Conservation (phyloP, 92 coral and sea anemone species). For the Montipora capitata region DNA sequence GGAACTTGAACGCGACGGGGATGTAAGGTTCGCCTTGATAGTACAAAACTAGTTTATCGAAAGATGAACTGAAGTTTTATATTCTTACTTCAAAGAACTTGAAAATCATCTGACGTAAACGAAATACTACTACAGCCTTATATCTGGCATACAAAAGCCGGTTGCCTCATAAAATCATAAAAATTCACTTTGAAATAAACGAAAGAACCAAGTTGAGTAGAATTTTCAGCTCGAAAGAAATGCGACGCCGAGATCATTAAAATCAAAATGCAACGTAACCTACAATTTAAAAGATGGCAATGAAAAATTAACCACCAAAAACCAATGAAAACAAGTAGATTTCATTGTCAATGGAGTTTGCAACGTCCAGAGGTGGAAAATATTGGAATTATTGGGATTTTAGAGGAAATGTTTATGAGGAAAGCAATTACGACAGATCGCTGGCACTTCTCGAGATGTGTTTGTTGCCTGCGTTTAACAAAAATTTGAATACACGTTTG, state of each 20-base stretch:
- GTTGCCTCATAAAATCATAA: background rate
- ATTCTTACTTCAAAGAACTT: background rate
- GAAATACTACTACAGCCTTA: background rate
- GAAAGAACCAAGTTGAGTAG: slow-evolving; percentile 36
- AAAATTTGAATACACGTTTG: slow-evolving; percentile 54
- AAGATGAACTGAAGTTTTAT: background rate
- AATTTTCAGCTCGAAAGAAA: slow-evolving; percentile 17
- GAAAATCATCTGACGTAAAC: background rate
- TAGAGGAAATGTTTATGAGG: slow-evolving; percentile 87
- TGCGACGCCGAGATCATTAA: slow-evolving; percentile 7
- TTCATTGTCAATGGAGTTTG: background rate
- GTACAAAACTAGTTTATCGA: slow-evolving; percentile 1
- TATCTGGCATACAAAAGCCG: background rate
- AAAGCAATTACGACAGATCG: slow-evolving; percentile 90
- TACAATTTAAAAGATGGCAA: slow-evolving; percentile 1
- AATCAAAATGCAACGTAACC: slow-evolving; percentile 7
- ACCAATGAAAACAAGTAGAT: background rate
- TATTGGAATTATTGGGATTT: slow-evolving; percentile 50
- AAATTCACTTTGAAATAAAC: slow-evolving; percentile 13
- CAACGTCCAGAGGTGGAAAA: slow-evolving; percentile 11
- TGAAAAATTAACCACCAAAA: slow-evolving; percentile 15
- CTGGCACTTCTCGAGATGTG: slow-evolving; percentile 92
- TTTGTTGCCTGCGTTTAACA: slow-evolving; percentile 86
- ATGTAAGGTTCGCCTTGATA: slow-evolving; percentile 5
- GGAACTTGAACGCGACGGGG: slow-evolving; percentile 7